These are phyloP conservation scores for Podilymbus podiceps DNA, from an alignment of 2,113 vertebrate genomes.

Conservation along the genomic window DNA sequence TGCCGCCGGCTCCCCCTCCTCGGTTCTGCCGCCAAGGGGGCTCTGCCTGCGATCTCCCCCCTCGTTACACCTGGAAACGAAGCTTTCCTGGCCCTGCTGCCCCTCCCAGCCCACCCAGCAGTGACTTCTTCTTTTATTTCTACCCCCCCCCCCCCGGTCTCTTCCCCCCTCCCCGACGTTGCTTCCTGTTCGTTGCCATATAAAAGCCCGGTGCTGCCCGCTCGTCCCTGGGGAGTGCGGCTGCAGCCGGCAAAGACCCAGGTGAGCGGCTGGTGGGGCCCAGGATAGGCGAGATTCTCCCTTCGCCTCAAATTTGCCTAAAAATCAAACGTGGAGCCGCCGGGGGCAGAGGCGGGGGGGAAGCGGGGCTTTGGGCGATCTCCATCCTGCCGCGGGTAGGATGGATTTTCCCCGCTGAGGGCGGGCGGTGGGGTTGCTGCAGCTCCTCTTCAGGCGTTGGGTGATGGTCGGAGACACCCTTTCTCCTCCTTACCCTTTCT, in stretches of 20 bases:
- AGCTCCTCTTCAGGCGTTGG: background rate
- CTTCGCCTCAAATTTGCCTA: too few relatives aligned
- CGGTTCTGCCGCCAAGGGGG: too few relatives aligned
- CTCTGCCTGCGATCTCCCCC: too few relatives aligned
- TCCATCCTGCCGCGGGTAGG: background rate
- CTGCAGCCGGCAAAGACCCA: background rate
- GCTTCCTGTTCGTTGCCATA: background rate
- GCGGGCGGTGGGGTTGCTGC: fast-evolving
- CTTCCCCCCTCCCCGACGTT: too few relatives aligned
- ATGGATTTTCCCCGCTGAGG: fast-evolving
- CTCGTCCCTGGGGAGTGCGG: background rate
- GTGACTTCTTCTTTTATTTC: too few relatives aligned
- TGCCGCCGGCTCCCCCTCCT: background rate
- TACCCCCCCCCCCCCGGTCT: too few relatives aligned
- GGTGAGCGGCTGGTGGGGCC: background rate
- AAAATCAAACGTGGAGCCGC: too few relatives aligned
- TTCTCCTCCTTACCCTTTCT: background rate
- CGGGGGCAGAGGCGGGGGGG: too few relatives aligned
- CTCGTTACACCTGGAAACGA: fast-evolving
- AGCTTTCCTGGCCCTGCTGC: background rate
- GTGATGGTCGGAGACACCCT: fast-evolving
- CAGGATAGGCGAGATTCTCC: too few relatives aligned
- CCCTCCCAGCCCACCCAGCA: too few relatives aligned
- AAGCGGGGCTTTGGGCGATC: too few relatives aligned
- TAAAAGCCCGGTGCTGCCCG: background rate